These are phyloP conservation scores for Cordilura impudica DNA, from an alignment of 2,888 invertebrate genomes.

Conservation along the genomic window DNA sequence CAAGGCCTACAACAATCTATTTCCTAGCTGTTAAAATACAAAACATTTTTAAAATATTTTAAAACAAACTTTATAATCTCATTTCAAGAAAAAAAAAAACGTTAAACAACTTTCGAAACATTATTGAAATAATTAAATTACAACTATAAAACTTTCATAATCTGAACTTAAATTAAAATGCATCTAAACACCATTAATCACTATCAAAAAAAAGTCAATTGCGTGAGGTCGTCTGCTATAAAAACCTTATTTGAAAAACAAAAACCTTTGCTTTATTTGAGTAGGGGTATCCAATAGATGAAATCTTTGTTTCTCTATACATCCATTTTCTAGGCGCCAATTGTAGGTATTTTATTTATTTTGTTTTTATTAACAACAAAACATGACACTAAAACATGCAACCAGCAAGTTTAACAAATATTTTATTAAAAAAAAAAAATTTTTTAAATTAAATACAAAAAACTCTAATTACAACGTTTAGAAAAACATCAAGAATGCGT, in stretches of 20 bases:
- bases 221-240: slow-evolving; percentile 44
- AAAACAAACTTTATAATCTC: too few relatives aligned
- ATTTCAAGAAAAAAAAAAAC: background rate
- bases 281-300: background rate
- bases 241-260: slow-evolving; percentile 6
- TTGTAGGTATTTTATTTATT: slow-evolving; percentile 42
- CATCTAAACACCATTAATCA: background rate
- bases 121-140: background rate
- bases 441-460: slow-evolving; percentile 26
- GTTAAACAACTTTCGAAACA: background rate
- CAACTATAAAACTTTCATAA: background rate
- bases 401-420: background rate
- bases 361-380: background rate
- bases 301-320: slow-evolving; percentile 4
- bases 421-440: slow-evolving; percentile 14
- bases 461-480: slow-evolving; percentile 63
- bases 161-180: background rate
- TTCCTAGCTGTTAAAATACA: too few relatives aligned
- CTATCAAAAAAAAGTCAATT: slow-evolving; percentile 48
- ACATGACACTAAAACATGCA: slow-evolving; percentile 32
- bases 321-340: slow-evolving; percentile 58
- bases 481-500: slow-evolving; percentile 62
- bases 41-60: too few relatives aligned
- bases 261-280: background rate
- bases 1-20: too few relatives aligned